These are phyloP conservation scores for Corythoichthys intestinalis DNA, from an alignment of 2,113 vertebrate species.

Conservation along the genomic window DNA sequence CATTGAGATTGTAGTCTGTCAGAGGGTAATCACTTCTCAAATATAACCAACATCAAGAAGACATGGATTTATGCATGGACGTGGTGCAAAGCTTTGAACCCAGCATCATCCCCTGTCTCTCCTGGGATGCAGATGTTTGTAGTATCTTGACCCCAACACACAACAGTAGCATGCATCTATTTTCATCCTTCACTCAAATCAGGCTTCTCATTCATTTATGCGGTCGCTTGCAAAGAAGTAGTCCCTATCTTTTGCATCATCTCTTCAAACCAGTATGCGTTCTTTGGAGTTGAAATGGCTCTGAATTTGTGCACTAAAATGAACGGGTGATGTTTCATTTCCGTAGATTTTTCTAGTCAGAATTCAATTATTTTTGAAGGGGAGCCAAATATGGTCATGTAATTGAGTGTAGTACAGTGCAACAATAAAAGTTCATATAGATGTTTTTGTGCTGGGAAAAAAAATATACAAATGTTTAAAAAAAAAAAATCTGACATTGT, in stretches of 20 bases:
- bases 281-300: constrained; percentile 17
- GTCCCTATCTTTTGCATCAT: constrained; percentile 42
- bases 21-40: constrained; percentile 75
- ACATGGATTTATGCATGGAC: constrained; percentile 58
- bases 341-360: too few species aligned
- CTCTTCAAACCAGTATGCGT: constrained; percentile 35
- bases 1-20: constrained; percentile 66
- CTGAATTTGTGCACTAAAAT: constrained; percentile 11
- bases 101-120: constrained; percentile 57
- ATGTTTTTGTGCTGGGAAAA: too few species aligned
- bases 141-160: constrained; percentile 66
- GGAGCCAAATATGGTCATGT: too few species aligned
- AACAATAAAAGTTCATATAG: too few species aligned
- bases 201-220: constrained; percentile 67
- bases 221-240: constrained; percentile 38
- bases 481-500: too few species aligned
- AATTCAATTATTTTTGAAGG: too few species aligned
- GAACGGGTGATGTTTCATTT: background rate
- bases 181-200: constrained; percentile 57
- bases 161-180: constrained; percentile 64
- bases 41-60: constrained; percentile 69
- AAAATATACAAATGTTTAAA: too few species aligned
- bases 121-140: constrained; percentile 59
- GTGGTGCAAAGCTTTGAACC: constrained; percentile 57
- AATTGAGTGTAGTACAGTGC: too few species aligned